Base-by-base conservation (phyloP, 2,113 vertebrate species). In the Nansenia antarctica region DNA sequence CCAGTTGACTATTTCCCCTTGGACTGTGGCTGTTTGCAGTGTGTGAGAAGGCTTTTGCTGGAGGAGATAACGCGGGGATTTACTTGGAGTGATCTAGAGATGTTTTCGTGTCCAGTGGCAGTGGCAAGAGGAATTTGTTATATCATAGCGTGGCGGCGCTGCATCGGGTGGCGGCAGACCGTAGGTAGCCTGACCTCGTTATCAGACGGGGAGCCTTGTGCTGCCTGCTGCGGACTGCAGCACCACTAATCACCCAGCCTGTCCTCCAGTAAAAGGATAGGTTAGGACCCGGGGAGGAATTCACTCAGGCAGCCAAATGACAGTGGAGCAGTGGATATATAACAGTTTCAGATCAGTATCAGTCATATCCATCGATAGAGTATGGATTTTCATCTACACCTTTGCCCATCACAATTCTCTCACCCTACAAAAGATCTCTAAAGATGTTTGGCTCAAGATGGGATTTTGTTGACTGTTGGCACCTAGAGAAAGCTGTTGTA, bases 341-440 rank as follows among this genome's bases (percentile, higher is more conserved):
- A 82, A 82, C 85, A 76, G 66, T 74, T 83, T 82, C 77, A 82
- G 88, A 90, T 86, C 79, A 79, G 78, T 77, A 87, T 88, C 84
- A 58, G 65, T 86, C 84, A 86, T 78, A 85, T 77, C 79, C 74
- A 72, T 80, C 35, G 14, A 85, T 83, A 82, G 73, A 77, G 74
- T 70, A 35, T 65, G 70, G 76, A 76, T 81, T 78, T 79, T 81
- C 79, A 82, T 77, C 77, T 69, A 67, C 73, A 67, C 71, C 52
- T 32, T 72, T 39, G 59, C 67, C 70, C 73, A 73, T 70, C 69
- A 64, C 14, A 78, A 74, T 68, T 69, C 80, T 58, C 55, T 37
- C 29, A 24, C 72, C 49, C 68, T 69, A 54, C 32, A 67, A 85
- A 78, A 72, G 1, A 24, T 11, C 55, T 30, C 57, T 81, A 74